A percentile compares a stretch with the other conserved stretches of the same genome.
Evolutionary conservation across 2,888 invertebrate genomes (phyloP).

Genomic region (Cataglyphis albicans): DNA sequence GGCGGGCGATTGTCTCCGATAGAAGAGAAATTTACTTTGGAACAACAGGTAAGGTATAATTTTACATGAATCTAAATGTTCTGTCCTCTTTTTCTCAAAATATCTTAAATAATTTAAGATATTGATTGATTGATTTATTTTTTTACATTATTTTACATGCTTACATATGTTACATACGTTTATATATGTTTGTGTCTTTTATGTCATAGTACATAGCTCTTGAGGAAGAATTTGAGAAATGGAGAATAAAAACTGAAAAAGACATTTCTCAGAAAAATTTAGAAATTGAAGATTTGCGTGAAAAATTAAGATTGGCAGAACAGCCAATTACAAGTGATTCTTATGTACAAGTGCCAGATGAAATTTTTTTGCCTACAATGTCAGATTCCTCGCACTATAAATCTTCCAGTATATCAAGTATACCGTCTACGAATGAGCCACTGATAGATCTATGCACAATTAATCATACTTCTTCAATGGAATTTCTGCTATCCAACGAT

Average conservation of each 20-base stretch:
- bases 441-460: slow-evolving; percentile 53
- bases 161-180: not conserved
- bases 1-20: slow-evolving; percentile 90
- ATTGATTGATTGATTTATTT: not conserved
- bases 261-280: slow-evolving; percentile 87
- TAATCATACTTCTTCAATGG: slow-evolving; percentile 44
- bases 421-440: slow-evolving; percentile 57
- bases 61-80: not conserved
- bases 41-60: slow-evolving; percentile 86
- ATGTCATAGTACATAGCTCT: slow-evolving; percentile 89
- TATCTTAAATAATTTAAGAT: not conserved
- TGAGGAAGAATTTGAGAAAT: slow-evolving; percentile 90
- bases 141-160: not conserved
- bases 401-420: slow-evolving; percentile 58
- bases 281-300: slow-evolving; percentile 87
- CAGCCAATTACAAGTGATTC: slow-evolving; percentile 67
- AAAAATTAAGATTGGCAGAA: slow-evolving; percentile 71
- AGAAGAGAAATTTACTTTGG: slow-evolving; percentile 91
- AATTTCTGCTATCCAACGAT: slow-evolving; percentile 56
- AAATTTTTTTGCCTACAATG: slow-evolving; percentile 62
- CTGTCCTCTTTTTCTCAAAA: not conserved
- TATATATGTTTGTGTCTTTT: slow-evolving; percentile 32
- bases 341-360: slow-evolving; percentile 78
- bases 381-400: slow-evolving; percentile 55
- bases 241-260: slow-evolving; percentile 87